Percentiles rank a stretch among this genome's conserved stretches.
These are phyloP conservation scores for Trachelus iudaicus DNA, from an alignment of 2,888 invertebrate genomes.

Conservation along the genomic window DNA sequence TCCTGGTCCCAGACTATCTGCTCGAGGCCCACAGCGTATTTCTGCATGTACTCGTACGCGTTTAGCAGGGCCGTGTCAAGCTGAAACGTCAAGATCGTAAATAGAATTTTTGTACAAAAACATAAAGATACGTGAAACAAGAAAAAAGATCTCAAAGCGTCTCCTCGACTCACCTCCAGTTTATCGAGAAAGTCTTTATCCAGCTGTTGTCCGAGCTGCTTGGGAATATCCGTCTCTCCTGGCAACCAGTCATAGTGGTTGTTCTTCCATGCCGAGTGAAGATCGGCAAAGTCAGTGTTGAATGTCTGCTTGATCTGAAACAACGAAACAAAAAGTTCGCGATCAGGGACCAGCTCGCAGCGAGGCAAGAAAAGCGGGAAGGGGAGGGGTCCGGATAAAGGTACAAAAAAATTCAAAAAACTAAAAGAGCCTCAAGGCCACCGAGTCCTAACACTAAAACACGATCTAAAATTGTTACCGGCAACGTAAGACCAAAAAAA, in stretches of 20 bases:
- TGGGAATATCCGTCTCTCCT: constrained; percentile 65
- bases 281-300: constrained; percentile 60
- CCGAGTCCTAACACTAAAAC: constrained; percentile 59
- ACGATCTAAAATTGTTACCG: neutral
- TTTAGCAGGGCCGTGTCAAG: constrained; percentile 69
- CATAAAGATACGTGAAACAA: neutral
- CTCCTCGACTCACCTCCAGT: constrained; percentile 64
- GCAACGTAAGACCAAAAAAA: neutral
- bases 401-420: constrained; percentile 7
- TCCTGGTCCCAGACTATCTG: constrained; percentile 73
- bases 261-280: constrained; percentile 65
- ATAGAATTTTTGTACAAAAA: neutral
- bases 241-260: constrained; percentile 69
- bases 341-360: neutral
- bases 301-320: constrained; percentile 67
- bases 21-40: constrained; percentile 77
- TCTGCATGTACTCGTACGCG: constrained; percentile 77
- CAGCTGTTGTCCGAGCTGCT: constrained; percentile 65
- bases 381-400: neutral
- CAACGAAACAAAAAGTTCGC: constrained; percentile 37
- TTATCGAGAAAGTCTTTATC: constrained; percentile 61
- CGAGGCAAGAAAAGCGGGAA: neutral
- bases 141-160: neutral
- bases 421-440: neutral
- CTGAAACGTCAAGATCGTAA: constrained; percentile 56